Conservation (phyloP, 1,140 invertebrate species). For the Tribolium castaneum region DNA sequence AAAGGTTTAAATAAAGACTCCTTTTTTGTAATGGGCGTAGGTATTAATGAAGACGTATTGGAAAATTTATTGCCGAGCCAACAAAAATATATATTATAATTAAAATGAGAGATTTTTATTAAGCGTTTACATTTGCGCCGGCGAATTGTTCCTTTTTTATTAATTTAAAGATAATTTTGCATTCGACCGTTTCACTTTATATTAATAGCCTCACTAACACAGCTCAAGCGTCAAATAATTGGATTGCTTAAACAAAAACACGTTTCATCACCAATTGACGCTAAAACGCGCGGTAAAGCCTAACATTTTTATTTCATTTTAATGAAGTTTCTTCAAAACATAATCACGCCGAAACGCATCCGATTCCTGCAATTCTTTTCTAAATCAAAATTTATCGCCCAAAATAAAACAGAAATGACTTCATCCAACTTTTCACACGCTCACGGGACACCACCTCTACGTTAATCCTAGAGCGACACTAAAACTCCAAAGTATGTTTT, state of each 20-base stretch:
- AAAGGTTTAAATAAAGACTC: slow-evolving; percentile 42
- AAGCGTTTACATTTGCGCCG: slow-evolving; percentile 29
- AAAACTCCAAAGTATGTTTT: slow-evolving; percentile 6
- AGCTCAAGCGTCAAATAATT: slow-evolving; percentile 43
- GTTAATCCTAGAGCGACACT: slow-evolving; percentile 18
- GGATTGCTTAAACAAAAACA: slow-evolving; percentile 44
- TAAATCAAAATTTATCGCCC: slow-evolving; percentile 15
- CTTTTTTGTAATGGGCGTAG: slow-evolving; percentile 24
- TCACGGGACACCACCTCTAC: slow-evolving; percentile 1
- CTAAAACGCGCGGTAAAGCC: slow-evolving; percentile 38
- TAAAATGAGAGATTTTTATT: slow-evolving; percentile 35
- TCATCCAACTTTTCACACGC: background rate
- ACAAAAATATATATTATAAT: slow-evolving; percentile 39
- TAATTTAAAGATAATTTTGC: slow-evolving; percentile 39
- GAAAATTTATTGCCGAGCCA: slow-evolving; percentile 13
- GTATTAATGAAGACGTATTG: slow-evolving; percentile 44
- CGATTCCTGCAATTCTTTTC: background rate
- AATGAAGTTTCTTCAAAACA: slow-evolving; percentile 16
- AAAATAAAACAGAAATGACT: background rate
- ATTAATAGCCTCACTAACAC: slow-evolving; percentile 42
- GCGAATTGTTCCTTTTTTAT: slow-evolving; percentile 35
- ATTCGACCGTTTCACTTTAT: slow-evolving; percentile 40
- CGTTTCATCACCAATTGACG: slow-evolving; percentile 38
- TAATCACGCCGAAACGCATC: slow-evolving; percentile 11
- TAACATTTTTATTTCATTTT: slow-evolving; percentile 36